Percentiles rank a stretch among this genome's conserved stretches.
Evolutionary conservation across 2,113 vertebrate species (phyloP).

Genomic region (Paracanthobrama guichenoti): DNA sequence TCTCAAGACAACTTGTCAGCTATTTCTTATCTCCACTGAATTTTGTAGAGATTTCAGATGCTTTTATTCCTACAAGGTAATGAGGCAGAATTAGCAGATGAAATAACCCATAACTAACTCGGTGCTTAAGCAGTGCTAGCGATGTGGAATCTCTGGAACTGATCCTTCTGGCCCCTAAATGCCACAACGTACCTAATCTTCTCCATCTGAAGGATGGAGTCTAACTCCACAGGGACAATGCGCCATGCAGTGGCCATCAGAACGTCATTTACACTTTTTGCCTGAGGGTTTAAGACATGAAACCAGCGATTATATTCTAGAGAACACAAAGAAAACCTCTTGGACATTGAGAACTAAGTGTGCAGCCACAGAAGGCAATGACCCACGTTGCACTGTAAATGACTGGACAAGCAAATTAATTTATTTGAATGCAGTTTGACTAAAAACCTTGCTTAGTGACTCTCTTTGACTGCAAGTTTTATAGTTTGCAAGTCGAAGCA

Average conservation of each 20-base stretch:
- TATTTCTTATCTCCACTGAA: background rate
- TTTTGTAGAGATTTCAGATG: background rate
- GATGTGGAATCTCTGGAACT: constrained; percentile 43
- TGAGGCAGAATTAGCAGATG: constrained; percentile 42
- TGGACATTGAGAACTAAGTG: background rate
- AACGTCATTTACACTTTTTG: constrained; percentile 10
- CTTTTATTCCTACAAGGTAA: constrained; percentile 44
- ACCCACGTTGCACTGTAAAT: background rate
- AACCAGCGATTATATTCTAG: background rate
- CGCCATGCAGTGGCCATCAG: constrained; percentile 19
- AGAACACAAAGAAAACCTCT: constrained; percentile 7
- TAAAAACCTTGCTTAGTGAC: constrained; percentile 11
- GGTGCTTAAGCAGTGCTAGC: constrained; percentile 35
- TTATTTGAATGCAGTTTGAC: constrained; percentile 39
- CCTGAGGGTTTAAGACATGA: constrained; percentile 25
- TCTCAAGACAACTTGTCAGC: background rate
- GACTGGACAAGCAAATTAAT: background rate
- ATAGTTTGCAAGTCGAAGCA: background rate
- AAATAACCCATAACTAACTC: constrained; percentile 48
- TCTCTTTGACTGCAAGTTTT: background rate
- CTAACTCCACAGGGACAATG: constrained; percentile 27
- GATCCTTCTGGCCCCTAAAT: constrained; percentile 38
- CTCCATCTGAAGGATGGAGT: constrained; percentile 34
- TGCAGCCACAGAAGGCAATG: background rate
- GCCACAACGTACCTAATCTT: constrained; percentile 9